Conservation (phyloP, 2,113 vertebrate species). For the Thamnaconus septentrionalis region DNA sequence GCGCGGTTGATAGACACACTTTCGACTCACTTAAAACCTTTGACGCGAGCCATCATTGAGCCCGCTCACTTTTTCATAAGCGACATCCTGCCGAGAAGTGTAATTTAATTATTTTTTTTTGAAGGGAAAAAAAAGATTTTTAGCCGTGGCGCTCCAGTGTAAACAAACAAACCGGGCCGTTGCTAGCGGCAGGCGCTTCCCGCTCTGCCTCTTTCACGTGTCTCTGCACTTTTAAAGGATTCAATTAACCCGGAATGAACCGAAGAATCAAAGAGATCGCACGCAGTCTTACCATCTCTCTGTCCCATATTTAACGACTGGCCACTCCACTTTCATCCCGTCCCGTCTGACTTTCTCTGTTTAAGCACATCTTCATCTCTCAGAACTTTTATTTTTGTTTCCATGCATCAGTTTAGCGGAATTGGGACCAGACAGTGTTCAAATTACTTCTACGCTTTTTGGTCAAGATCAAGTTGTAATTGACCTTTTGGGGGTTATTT, state of each 20-base stretch:
- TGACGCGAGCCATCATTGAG: too few relatives aligned
- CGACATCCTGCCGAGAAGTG: conserved; percentile 4
- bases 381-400: conserved; percentile 19
- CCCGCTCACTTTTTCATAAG: conserved; percentile 13
- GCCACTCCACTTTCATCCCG: conserved; percentile 30
- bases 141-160: conserved; percentile 11
- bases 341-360: conserved; percentile 20
- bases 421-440: background rate
- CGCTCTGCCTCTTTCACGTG: conserved; percentile 38
- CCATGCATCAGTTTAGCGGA: conserved; percentile 15
- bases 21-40: conserved; percentile 33
- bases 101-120: too few relatives aligned
- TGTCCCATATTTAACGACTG: conserved; percentile 31
- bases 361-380: conserved; percentile 23
- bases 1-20: conserved; percentile 27
- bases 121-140: too few relatives aligned
- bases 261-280: conserved; percentile 33
- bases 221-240: conserved; percentile 66
- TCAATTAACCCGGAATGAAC: conserved; percentile 66
- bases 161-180: conserved; percentile 67
- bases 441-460: too few relatives aligned
- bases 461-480: too few relatives aligned
- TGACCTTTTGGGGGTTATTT: too few relatives aligned
- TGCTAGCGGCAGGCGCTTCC: conserved; percentile 43
- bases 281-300: conserved; percentile 37